Evolutionary conservation across 2,888 invertebrate genomes (phyloP), one percentile per base, ranked within the genome.

Genomic region (Synergus laeviventris): DNA sequence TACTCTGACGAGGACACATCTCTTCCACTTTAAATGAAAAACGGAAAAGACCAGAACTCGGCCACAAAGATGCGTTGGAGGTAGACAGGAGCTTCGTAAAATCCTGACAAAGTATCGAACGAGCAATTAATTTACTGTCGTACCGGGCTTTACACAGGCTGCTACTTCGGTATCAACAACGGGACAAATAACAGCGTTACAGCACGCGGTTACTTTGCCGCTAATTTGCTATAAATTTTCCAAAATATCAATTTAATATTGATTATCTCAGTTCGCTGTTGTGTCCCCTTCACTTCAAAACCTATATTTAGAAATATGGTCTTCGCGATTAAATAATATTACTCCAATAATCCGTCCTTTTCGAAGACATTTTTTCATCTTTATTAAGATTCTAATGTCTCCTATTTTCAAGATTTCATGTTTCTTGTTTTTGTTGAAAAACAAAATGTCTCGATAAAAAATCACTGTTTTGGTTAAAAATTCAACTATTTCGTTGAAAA

Each of bases 121-220:
- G 78, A 81, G 82, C 85, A 84, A 86, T 85, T 86, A 86, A 86
- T 86, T 86, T 83, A 83, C 85, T 81, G 84, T 83, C 81, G 82
- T 79, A 81, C 80, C 78, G 77, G 80, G 84, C 81, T 84, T 84
- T 83, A 77, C 80, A 80, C 80, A 80, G 21, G 66, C 9, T 61
- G n/a, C 38, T 62, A 38, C 62, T n/a, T 49, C 24, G 39, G 49
- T 56, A 73, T 56, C 73, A 49, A 54, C 56, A 56, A 54, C n/a
- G 24, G 49, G 31, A 54, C 73, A 73, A 56, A 54, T 73, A 24
- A 70, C 21, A 31, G 11, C 16, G 21, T 59, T 59, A 38, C 18
- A 3, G 16, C 45, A n/a, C 49, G 49, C 49, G 16, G 9, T 42
- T 24, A 9, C 24, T 9, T 66, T 24, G 21, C 18, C 12, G 11